Evolutionary conservation across 2,113 vertebrate genomes (phyloP).

Genomic region (Leucosticte australis): DNA sequence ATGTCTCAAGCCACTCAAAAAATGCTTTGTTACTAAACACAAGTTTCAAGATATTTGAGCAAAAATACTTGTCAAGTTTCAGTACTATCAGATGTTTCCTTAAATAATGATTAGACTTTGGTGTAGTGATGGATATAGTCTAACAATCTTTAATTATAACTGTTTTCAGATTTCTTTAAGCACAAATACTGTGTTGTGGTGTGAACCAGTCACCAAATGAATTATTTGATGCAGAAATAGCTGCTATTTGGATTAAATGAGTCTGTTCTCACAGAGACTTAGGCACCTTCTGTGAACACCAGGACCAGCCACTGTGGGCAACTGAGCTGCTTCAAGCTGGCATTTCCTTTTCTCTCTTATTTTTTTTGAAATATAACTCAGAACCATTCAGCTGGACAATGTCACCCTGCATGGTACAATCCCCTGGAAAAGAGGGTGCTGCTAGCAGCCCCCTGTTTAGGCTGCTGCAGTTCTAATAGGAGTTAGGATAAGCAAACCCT

Average conservation of each 20-base stretch:
- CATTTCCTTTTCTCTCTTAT: not conserved
- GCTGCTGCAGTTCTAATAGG: not conserved
- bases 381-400: not conserved
- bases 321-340: not conserved
- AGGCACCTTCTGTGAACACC: not conserved
- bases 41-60: not conserved
- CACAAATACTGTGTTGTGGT: not conserved
- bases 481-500: not conserved
- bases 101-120: not conserved
- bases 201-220: not conserved
- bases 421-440: not conserved
- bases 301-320: not conserved
- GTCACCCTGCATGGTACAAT: accelerated
- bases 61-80: not conserved
- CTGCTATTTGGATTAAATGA: not conserved
- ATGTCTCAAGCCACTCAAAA: not conserved
- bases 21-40: not conserved
- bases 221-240: not conserved
- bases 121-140: not conserved
- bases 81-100: not conserved
- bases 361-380: not conserved
- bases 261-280: not conserved
- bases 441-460: not conserved
- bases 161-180: not conserved
- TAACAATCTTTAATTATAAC: not conserved